These are phyloP conservation scores for Chironomus tentans DNA, from an alignment of 2,888 invertebrate genomes.

Conservation along the genomic window DNA sequence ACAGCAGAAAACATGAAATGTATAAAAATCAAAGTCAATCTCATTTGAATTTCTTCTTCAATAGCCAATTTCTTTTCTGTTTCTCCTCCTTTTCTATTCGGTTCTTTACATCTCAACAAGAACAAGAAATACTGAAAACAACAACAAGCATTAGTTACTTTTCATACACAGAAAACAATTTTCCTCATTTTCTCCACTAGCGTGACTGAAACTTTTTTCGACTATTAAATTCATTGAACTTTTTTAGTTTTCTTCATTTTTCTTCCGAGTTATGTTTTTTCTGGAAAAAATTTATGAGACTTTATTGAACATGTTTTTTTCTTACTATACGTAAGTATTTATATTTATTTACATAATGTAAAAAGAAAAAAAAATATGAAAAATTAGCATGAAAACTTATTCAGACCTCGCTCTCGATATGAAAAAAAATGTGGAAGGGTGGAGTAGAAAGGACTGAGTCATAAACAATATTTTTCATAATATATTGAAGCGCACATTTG, in stretches of 20 bases:
- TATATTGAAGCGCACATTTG: too few relatives aligned
- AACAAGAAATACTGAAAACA: background rate
- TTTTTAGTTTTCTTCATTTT: background rate
- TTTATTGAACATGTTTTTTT: background rate
- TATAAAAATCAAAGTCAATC: too few relatives aligned
- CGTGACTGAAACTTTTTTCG: slow-evolving; percentile 11
- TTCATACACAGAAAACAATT: slow-evolving; percentile 7
- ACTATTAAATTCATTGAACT: background rate
- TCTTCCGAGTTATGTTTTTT: background rate
- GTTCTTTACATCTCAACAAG: too few relatives aligned
- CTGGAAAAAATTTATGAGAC: background rate
- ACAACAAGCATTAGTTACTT: background rate
- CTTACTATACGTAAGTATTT: background rate
- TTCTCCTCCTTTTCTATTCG: too few relatives aligned
- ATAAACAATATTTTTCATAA: too few relatives aligned
- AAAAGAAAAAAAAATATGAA: background rate
- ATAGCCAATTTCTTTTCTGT: too few relatives aligned
- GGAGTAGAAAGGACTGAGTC: too few relatives aligned
- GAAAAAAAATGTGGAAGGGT: too few relatives aligned
- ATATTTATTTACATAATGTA: background rate
- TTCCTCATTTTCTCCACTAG: slow-evolving; percentile 7
- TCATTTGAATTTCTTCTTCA: too few relatives aligned
- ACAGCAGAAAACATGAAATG: too few relatives aligned
- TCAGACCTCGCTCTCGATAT: background rate
- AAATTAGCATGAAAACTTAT: background rate